Conservation (phyloP, 2,113 vertebrate genomes). For the Xiphophorus couchianus region DNA sequence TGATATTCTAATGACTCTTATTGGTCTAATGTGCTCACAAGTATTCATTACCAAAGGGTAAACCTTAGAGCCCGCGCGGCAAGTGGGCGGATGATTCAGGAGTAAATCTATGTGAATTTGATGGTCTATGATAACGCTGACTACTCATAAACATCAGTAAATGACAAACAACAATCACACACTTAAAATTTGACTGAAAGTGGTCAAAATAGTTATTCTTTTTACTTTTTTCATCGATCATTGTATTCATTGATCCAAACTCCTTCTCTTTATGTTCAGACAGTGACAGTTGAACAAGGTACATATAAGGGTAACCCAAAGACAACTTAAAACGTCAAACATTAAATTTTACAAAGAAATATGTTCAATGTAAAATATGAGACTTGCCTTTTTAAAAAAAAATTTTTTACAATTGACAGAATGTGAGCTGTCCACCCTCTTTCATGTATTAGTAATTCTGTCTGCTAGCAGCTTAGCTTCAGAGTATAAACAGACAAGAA, state of each 20-base stretch:
- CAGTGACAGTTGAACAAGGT: not conserved
- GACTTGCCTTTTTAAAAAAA: no score
- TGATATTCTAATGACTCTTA: slow-evolving; percentile 73
- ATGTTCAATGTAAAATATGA: no score
- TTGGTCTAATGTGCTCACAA: slow-evolving; percentile 67
- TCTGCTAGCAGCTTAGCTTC: slow-evolving; percentile 50
- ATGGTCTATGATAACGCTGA: slow-evolving; percentile 60
- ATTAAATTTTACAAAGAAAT: not conserved
- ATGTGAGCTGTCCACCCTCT: slow-evolving; percentile 41
- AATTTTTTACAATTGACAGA: slow-evolving; percentile 28
- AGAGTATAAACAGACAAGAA: slow-evolving; percentile 17
- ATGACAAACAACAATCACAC: slow-evolving; percentile 41
- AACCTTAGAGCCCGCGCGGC: slow-evolving; percentile 63
- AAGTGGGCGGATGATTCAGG: slow-evolving; percentile 45
- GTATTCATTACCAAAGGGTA: slow-evolving; percentile 65
- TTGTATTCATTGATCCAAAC: slow-evolving; percentile 5
- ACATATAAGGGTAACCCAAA: not conserved
- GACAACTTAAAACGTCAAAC: not conserved
- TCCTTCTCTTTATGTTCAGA: not conserved
- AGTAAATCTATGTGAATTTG: slow-evolving; percentile 50
- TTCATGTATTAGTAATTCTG: slow-evolving; percentile 59
- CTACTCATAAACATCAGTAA: slow-evolving; percentile 63
- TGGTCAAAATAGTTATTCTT: slow-evolving; percentile 1
- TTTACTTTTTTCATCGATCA: not conserved
- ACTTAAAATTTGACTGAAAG: slow-evolving; percentile 10